phyloP scores from a whole-genome alignment of 2,888 invertebrate species.

The Volucella zonaria region DNA sequence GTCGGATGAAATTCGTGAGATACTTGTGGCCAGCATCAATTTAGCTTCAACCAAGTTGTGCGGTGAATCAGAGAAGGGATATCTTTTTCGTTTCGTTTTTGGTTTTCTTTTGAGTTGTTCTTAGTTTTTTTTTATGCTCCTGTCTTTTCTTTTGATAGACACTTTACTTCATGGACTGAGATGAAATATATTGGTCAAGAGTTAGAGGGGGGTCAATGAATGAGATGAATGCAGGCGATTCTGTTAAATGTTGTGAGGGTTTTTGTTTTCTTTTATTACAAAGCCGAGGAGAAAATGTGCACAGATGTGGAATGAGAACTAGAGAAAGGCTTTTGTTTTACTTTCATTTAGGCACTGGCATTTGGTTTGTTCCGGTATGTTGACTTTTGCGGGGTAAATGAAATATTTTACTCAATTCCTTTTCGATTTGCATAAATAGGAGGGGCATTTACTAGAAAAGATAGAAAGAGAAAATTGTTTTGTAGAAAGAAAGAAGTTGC shows the following conservation, averaged over 20 bases:
- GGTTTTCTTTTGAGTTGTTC: background rate
- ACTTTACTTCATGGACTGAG: conserved; percentile 1
- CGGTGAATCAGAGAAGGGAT: conserved; percentile 29
- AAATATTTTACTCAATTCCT: no score
- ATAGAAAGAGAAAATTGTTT: no score
- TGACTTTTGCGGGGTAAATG: no score
- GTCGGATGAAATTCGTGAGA: conserved; percentile 42
- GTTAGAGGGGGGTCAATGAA: conserved; percentile 8
- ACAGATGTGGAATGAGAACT: background rate
- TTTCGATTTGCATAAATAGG: no score
- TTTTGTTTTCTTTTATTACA: background rate
- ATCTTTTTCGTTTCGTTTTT: conserved; percentile 8
- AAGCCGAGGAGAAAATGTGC: background rate
- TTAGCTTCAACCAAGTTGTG: conserved; percentile 56
- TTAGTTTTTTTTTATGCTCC: background rate
- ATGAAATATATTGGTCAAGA: conserved; percentile 5
- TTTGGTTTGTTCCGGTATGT: no score
- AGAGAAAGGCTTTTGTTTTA: background rate
- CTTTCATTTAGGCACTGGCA: no score
- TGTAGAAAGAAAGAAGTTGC: no score
- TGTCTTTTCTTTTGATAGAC: conserved; percentile 26
- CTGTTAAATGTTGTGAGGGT: background rate
- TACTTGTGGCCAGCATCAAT: conserved; percentile 61
- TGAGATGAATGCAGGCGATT: background rate
- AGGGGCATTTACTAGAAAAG: no score